Evolutionary conservation across 2,888 invertebrate genomes (phyloP).

Genomic region (Bellardia bayeri): DNA sequence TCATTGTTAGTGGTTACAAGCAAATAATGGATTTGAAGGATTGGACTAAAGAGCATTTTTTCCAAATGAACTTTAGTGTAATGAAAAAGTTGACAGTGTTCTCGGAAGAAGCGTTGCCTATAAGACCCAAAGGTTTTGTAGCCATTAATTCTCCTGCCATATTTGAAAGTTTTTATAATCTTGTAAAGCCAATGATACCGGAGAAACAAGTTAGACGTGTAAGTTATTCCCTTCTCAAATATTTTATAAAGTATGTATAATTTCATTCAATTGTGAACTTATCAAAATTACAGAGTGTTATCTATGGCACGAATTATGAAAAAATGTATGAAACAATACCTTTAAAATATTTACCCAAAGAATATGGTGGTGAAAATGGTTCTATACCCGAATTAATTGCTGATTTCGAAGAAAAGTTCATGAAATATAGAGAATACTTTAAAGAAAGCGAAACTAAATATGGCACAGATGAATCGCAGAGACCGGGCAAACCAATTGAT

Average conservation of each 20-base stretch:
- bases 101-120: constrained; percentile 86
- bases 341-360: constrained; percentile 86
- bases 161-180: constrained; percentile 86
- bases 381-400: constrained; percentile 81
- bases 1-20: constrained; percentile 85
- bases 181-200: constrained; percentile 86
- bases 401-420: constrained; percentile 74
- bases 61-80: constrained; percentile 86
- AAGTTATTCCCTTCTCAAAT: constrained; percentile 76
- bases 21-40: constrained; percentile 86
- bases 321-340: constrained; percentile 86
- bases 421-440: constrained; percentile 76
- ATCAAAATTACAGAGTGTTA: constrained; percentile 84
- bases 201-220: constrained; percentile 87
- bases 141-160: constrained; percentile 86
- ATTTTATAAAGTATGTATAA: neutral
- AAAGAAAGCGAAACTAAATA: constrained; percentile 77
- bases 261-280: neutral
- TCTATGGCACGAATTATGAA: constrained; percentile 86
- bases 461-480: constrained; percentile 77
- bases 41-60: constrained; percentile 85
- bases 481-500: constrained; percentile 75
- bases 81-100: constrained; percentile 86
- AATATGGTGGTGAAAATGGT: constrained; percentile 88
- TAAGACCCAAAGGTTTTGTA: constrained; percentile 86